Base-by-base conservation (phyloP, 2,113 vertebrate species). In the Eulemur rufifrons region DNA sequence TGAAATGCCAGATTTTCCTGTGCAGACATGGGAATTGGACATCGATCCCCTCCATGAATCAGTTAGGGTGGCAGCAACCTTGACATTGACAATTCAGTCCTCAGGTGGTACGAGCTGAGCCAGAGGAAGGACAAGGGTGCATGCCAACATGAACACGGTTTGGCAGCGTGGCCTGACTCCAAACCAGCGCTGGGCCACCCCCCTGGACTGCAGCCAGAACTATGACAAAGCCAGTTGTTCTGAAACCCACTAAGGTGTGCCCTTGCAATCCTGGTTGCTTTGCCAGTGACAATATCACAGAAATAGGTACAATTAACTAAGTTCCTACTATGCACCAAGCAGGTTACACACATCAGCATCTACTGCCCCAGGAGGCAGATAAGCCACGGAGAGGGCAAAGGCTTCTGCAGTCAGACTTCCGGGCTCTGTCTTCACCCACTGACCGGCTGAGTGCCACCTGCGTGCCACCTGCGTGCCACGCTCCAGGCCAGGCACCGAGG, bases 141-240 rank as follows among this genome's bases (percentile, higher is more conserved):
- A 1, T 5, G 29, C 73, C 88, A 92, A 4, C 42, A 39, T 2
- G 1, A 13, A 42, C 77, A 27, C 6, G 25, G 42, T 42, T 14
- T 85, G 71, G 82, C 54, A 45, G 45, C 1, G 2, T 6, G 45
- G 56, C 73, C 81, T 2, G 12, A 77, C 85, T 83, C 78, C 80
- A 69, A 8, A 32, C 47, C 11, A 3, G 66, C 21, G n/a, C 10
- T 0, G 39, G 74, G 90, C 69, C 42, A 66, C n/a, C 45, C 86
- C 27, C 27, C 42, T 37, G 50, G 50, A 63, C n/a, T 17, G 13
- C 37, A 8, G 83, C 63, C 83, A 56, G 45, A 63, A 45, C 14
- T 2, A 73, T 5, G 56, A 83, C 77, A 77, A 87, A 81, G 93
- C 20, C 50, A 69, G 45, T 37, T 82, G 69, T 86, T 86, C 74